phyloP scores from a whole-genome alignment of 2,888 invertebrate species.

The Sphaeridia pumilis region DNA sequence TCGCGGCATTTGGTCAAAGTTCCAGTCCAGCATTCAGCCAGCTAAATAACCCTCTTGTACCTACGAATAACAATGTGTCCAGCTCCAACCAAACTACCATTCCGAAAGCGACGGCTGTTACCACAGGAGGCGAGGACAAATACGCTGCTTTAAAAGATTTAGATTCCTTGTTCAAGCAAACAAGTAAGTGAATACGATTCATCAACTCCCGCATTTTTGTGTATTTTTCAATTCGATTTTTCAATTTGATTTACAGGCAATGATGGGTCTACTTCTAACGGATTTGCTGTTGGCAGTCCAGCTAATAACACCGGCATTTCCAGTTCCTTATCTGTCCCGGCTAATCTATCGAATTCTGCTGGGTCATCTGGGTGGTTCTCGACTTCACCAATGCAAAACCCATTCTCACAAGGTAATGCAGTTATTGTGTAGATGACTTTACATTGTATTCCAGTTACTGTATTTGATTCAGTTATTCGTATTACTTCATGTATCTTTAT shows the following conservation, averaged over 20 bases:
- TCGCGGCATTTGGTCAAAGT: not conserved
- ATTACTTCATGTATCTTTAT: not conserved
- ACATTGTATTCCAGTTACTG: not conserved
- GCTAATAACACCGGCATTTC: conserved; percentile 2
- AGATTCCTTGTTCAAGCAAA: conserved; percentile 52
- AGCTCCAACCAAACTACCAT: too few relatives aligned
- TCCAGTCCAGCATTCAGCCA: too few relatives aligned
- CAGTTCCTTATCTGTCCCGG: conserved; percentile 26
- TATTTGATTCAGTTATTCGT: too few relatives aligned
- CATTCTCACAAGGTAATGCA: conserved; percentile 27
- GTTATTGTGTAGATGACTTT: not conserved
- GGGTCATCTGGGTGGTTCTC: conserved; percentile 27
- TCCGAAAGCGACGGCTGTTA: too few relatives aligned
- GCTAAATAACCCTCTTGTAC: too few relatives aligned
- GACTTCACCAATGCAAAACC: conserved; percentile 30
- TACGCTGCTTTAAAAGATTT: conserved; percentile 93
- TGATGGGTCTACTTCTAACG: too few relatives aligned
- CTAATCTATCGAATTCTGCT: conserved; percentile 29
- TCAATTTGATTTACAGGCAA: too few relatives aligned
- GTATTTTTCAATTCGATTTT: not conserved
- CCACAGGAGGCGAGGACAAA: conserved; percentile 68
- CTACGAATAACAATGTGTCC: too few relatives aligned
- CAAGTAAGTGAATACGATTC: conserved; percentile 21
- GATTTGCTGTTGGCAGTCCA: too few relatives aligned
- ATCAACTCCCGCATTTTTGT: not conserved